phyloP scores from a whole-genome alignment of 2,888 invertebrate species.

The Cheilosia impressa region DNA sequence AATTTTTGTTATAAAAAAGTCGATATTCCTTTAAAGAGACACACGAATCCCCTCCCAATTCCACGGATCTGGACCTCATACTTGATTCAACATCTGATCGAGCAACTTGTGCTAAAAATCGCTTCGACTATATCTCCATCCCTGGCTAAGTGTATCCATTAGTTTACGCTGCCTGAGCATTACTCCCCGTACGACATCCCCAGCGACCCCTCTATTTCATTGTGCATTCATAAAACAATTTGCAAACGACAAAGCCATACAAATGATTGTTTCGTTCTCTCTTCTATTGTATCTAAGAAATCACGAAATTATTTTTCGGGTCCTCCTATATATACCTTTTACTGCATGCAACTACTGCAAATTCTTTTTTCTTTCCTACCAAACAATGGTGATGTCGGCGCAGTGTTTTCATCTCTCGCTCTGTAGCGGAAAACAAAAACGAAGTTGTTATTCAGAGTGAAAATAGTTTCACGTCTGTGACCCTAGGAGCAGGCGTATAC shows the following conservation, averaged over 20 bases:
- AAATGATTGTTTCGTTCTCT: constrained; percentile 41
- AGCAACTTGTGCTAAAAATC: constrained; percentile 5
- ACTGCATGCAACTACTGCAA: constrained; percentile 12
- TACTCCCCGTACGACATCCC: constrained; percentile 9
- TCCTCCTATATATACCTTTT: background rate
- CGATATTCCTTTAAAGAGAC: too few relatives aligned
- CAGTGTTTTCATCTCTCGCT: constrained; percentile 54
- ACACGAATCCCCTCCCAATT: too few relatives aligned
- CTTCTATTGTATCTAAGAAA: constrained; percentile 57
- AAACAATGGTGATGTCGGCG: constrained; percentile 40
- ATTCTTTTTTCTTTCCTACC: background rate
- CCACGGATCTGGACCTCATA: too few relatives aligned
- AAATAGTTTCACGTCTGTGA: constrained; percentile 75
- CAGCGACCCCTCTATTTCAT: constrained; percentile 3
- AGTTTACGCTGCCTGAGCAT: background rate
- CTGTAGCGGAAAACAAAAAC: constrained; percentile 30
- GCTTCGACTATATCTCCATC: background rate
- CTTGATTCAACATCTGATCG: background rate
- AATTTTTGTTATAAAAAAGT: too few relatives aligned
- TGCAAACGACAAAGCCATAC: constrained; percentile 61
- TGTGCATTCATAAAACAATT: constrained; percentile 67
- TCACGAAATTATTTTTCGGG: constrained; percentile 62
- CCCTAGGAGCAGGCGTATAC: constrained; percentile 64
- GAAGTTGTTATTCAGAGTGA: constrained; percentile 70
- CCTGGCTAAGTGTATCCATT: background rate